Percentiles rank a stretch among this genome's conserved stretches.
These are phyloP conservation scores for Chymomyza costata DNA, from an alignment of 1,140 invertebrate genomes.

Conservation along the genomic window DNA sequence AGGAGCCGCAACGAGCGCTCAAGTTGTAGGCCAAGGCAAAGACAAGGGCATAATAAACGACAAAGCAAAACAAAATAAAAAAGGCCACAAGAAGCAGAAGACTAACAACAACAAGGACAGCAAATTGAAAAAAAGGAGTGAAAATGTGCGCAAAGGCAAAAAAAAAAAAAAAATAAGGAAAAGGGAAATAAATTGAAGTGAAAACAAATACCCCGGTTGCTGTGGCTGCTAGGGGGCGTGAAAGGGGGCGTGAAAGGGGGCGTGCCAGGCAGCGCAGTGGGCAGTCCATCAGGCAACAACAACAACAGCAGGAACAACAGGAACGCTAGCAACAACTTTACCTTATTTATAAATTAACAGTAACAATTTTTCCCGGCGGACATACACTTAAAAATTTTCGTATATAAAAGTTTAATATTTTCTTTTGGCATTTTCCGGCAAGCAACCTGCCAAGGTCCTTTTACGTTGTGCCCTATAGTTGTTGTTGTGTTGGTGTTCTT, in stretches of 20 bases:
- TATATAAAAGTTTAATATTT: slow-evolving; percentile 57
- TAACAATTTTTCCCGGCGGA: slow-evolving; percentile 65
- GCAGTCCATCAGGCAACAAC: slow-evolving; percentile 24
- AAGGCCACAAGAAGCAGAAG: slow-evolving; percentile 31
- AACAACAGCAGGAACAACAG: slow-evolving; percentile 21
- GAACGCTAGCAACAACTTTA: slow-evolving; percentile 45
- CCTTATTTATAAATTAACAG: slow-evolving; percentile 71
- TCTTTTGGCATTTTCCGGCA: slow-evolving; percentile 8
- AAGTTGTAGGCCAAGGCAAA: not conserved
- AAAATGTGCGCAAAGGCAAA: slow-evolving; percentile 39
- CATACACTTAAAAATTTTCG: slow-evolving; percentile 61
- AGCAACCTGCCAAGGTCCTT: no score
- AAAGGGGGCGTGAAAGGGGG: not conserved
- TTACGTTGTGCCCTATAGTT: slow-evolving; percentile 25
- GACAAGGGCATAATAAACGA: slow-evolving; percentile 42
- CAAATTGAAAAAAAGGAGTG: slow-evolving; percentile 40
- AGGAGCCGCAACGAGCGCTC: no score
- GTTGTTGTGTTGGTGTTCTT: slow-evolving; percentile 28
- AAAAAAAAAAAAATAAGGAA: slow-evolving; percentile 33
- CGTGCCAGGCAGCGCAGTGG: not conserved
- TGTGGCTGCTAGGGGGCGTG: not conserved
- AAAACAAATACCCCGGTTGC: slow-evolving; percentile 55
- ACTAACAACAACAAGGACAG: slow-evolving; percentile 17
- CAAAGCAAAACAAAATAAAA: no score
- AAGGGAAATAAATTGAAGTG: slow-evolving; percentile 65